These are phyloP conservation scores for Microcebus tavaratra DNA, from an alignment of 2,113 vertebrate genomes.

Conservation along the genomic window DNA sequence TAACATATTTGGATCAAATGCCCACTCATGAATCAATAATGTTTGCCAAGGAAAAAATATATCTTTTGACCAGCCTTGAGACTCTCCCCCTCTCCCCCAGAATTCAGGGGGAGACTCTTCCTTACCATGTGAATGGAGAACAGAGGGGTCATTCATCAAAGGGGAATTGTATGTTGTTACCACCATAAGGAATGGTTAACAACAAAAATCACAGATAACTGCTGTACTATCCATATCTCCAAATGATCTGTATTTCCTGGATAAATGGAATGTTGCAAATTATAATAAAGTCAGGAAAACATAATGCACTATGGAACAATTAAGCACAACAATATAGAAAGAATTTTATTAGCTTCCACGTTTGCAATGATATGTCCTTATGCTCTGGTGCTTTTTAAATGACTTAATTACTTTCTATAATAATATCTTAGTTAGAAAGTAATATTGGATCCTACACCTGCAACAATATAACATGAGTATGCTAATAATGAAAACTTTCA, in stretches of 20 bases:
- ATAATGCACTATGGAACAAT: neutral
- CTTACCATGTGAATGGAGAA: neutral
- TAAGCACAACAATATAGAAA: neutral
- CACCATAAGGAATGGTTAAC: neutral
- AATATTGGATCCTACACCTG: conserved; percentile 35
- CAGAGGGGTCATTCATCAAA: neutral
- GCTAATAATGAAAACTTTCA: conserved; percentile 45
- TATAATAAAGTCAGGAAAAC: neutral
- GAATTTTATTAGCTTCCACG: neutral
- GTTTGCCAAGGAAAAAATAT: no score
- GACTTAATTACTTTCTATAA: neutral
- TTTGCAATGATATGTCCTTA: conserved; percentile 9
- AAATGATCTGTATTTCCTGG: neutral
- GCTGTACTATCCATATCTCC: neutral
- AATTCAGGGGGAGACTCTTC: neutral
- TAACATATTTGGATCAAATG: neutral
- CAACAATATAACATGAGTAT: conserved; percentile 8
- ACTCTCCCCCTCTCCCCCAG: neutral
- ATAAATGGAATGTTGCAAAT: neutral
- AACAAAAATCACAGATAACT: neutral
- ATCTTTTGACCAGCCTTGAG: neutral
- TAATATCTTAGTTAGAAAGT: neutral
- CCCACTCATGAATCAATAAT: neutral
- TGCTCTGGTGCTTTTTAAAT: neutral
- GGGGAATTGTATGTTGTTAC: neutral